A percentile compares a stretch with the other conserved stretches of the same genome.
Evolutionary conservation across 1,140 invertebrate species (phyloP).

Genomic region (Bradynema listronoti): DNA sequence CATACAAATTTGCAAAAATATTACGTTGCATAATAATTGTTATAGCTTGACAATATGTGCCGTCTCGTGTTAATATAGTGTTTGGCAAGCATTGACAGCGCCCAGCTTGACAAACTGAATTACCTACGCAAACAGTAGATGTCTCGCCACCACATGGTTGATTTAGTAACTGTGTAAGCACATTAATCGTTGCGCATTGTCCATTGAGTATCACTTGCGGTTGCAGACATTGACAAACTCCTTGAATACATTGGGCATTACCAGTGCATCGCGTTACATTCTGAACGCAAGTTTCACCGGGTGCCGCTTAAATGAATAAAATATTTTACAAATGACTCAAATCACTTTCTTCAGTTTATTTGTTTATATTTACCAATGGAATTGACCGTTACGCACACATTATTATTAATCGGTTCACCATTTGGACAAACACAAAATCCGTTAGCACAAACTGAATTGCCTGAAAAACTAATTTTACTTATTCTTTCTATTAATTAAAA

Average conservation of each 20-base stretch:
- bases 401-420: constrained; percentile 43
- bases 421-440: constrained; percentile 43
- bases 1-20: background rate
- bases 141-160: constrained; percentile 34
- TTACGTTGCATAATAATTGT: constrained; percentile 27
- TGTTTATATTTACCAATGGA: constrained; percentile 30
- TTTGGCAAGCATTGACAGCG: constrained; percentile 43
- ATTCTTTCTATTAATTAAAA: background rate
- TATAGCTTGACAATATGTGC: constrained; percentile 34
- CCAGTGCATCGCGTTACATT: constrained; percentile 38
- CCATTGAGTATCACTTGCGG: constrained; percentile 37
- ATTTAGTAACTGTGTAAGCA: constrained; percentile 35
- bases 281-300: constrained; percentile 35
- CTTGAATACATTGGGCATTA: constrained; percentile 21
- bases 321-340: background rate
- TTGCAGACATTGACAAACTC: constrained; percentile 32
- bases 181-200: constrained; percentile 37
- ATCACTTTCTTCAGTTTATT: background rate
- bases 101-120: constrained; percentile 22
- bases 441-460: constrained; percentile 46
- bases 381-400: constrained; percentile 42
- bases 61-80: constrained; percentile 24
- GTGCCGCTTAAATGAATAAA: constrained; percentile 23
- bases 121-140: constrained; percentile 33
- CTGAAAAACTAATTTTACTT: background rate